Evolutionary conservation across 2,888 invertebrate species (phyloP), one percentile per base, ranked within the genome.

Genomic region (Dendrolimus pini): DNA sequence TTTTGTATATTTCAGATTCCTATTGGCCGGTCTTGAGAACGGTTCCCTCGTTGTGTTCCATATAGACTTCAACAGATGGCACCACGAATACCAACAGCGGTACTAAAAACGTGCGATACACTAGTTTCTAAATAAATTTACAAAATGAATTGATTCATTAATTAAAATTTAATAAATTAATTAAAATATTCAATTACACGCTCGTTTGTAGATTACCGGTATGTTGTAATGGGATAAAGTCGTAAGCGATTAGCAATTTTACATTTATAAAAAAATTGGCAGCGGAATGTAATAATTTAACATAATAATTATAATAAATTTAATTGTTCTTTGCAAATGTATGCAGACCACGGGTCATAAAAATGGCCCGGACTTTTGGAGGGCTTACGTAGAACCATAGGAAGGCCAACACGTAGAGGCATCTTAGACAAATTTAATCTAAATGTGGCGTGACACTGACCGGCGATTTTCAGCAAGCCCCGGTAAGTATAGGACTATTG

Each of bases 31-130:
- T 58, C 92, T 99, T 60, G 97, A 98, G 60, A 97, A 99, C 69
- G 99, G 99, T 58, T 98, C 99, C 58, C 95, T 99, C 69, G 97
- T 99, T 62, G 98, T 99, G 74, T 99, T 99, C 92, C 99, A 99
- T 92, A 98, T 99, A 84, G 99, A 99, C 90, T 99, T 99, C 93
- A 99, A 99, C 90, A 93, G 97, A 79, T 98, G 98, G 98, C 98
- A 98, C 87, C 97, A 98, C 83, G 97, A 98, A 88, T 98, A 97
- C 87, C 97, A 98, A 80, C 97, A 97, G 86, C 94, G 97, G 74
- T 97, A 97, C 92, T 97, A 93, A 93, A 6, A 74, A 66, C 66
- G 59, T 63, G 61, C 56, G 60, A 52, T 67, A 64, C 66, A 56
- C 54, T 65, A 64, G 64, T 60, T 69, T 64, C 59, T 66, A 66